Evolutionary conservation across 2,797 vertebrate genomes (phyloP).

Genomic region (Nannoperca australis): DNA sequence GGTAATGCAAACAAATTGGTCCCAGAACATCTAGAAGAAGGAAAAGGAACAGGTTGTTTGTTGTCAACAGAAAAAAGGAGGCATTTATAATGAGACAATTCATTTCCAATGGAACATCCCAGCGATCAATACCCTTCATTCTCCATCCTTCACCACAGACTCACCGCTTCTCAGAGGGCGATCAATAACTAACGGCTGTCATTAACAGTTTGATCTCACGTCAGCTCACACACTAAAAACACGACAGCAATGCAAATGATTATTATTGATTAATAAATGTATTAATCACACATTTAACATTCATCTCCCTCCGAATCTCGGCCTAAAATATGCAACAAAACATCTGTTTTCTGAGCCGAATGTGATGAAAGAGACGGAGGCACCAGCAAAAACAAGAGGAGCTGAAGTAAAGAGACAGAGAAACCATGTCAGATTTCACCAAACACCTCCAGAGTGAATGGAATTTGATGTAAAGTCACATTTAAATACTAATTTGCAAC

Average conservation of each 20-base stretch:
- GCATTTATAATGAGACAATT: constrained; percentile 44
- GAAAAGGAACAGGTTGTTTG: constrained; percentile 23
- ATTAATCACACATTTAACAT: not conserved
- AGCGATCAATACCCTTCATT: constrained; percentile 60
- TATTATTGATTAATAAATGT: too few relatives aligned
- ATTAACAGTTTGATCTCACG: constrained; percentile 13
- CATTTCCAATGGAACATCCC: constrained; percentile 42
- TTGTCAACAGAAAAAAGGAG: constrained; percentile 32
- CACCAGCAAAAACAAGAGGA: too few relatives aligned
- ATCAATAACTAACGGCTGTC: constrained; percentile 42
- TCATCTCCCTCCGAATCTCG: too few relatives aligned
- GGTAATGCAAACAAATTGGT: constrained; percentile 44
- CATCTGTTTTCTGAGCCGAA: too few relatives aligned
- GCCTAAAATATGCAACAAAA: too few relatives aligned
- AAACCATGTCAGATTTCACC: too few relatives aligned
- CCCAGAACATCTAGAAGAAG: constrained; percentile 10
- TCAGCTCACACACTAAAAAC: not conserved
- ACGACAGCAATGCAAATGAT: too few relatives aligned
- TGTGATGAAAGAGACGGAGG: too few relatives aligned
- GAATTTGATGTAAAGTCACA: not conserved
- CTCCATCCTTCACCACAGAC: constrained; percentile 3
- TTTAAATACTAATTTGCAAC: too few relatives aligned
- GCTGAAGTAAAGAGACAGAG: too few relatives aligned
- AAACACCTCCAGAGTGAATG: too few relatives aligned
- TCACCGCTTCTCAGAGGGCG: constrained; percentile 1